A percentile compares a stretch with the other conserved stretches of the same genome.
Conservation (phyloP, 2,797 vertebrate genomes). For the Poliocrania exsul region DNA sequence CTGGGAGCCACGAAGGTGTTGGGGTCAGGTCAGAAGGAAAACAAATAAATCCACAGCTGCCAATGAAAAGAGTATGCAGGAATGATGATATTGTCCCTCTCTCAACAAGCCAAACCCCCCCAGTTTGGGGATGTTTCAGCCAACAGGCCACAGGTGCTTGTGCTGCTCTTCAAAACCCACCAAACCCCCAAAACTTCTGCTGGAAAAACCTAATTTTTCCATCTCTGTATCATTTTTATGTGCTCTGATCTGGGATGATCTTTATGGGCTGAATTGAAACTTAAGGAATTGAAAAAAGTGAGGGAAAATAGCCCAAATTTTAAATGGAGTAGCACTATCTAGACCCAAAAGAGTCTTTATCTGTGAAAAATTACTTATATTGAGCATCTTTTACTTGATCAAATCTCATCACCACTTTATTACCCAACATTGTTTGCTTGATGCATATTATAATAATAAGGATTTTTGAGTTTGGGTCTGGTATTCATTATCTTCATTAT, state of each 20-base stretch:
- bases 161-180: not conserved
- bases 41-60: not conserved
- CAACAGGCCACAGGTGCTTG: fast-evolving
- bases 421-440: fast-evolving
- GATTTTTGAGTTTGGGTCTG: not conserved
- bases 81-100: not conserved
- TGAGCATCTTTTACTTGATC: not conserved
- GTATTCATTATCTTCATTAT: not conserved
- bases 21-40: not conserved
- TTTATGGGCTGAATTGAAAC: not conserved
- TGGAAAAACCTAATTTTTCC: not conserved
- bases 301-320: not conserved
- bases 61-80: not conserved
- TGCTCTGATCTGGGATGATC: not conserved
- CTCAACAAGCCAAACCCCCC: fast-evolving
- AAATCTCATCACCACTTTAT: not conserved
- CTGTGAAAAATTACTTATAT: not conserved
- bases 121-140: not conserved
- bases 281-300: not conserved
- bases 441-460: fast-evolving
- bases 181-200: fast-evolving
- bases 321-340: not conserved
- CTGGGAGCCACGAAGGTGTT: not conserved
- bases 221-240: fast-evolving
- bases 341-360: not conserved